Base-by-base conservation (phyloP, 2,888 invertebrate genomes). In the Disparrhopalites patrizii region DNA sequence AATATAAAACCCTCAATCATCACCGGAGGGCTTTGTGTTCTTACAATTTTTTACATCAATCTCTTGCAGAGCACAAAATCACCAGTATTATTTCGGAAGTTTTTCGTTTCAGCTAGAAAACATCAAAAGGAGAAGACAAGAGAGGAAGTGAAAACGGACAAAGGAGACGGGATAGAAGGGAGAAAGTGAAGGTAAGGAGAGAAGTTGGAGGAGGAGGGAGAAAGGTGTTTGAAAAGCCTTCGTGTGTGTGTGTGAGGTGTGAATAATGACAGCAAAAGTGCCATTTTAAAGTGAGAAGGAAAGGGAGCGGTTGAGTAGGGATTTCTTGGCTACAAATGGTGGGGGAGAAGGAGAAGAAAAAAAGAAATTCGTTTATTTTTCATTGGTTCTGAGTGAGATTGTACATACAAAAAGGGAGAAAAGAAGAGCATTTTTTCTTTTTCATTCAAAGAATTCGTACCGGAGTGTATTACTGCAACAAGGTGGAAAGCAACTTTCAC, bases 381-480 rank as follows among this genome's bases (percentile, higher is more conserved):
- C 40, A n/a, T 47, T 31, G n/a, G n/a, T n/a, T n/a, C n/a, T n/a
- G n/a, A n/a, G n/a, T n/a, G n/a, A n/a, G n/a, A n/a, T n/a, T n/a
- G n/a, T n/a, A n/a, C n/a, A n/a, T 47, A 28, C 43, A 47, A 43
- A 18, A 43, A 47, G n/a, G n/a, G 36, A 56, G 10, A 40, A 10
- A 47, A 27, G 54, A 40, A 28, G 52, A 62, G 40, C 56, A 56
- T 56, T 63, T 63, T 55, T 56, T 63, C 56, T 56, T 31, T 63
- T 54, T 63, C 56, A 63, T 63, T 63, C 56, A 63, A 63, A 63
- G 63, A 56, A 63, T 63, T 63, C 56, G 56, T 63, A 50, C 23
- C 20, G 47, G 52, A 40, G 40, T 3, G 40, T 18, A 10, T 52
- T 52, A 31, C 15, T 13, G 8, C 18, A n/a, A 25, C 23, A 57